phyloP scores from a whole-genome alignment of 2,888 invertebrate genomes.

The Eristalis intricaria region DNA sequence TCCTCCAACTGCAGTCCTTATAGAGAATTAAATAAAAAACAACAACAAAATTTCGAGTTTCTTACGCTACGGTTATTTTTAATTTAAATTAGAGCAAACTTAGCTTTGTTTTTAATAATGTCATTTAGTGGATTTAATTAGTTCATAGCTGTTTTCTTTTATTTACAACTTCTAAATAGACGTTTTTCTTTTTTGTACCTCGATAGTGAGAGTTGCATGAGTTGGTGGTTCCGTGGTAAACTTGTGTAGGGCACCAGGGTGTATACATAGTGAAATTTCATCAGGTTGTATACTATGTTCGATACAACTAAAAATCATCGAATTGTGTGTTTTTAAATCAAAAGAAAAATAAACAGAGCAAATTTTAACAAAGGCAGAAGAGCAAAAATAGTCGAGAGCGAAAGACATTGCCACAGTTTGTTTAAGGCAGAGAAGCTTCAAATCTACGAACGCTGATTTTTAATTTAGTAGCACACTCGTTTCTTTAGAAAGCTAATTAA shows the following conservation, averaged over 20 bases:
- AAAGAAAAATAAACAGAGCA: conserved; percentile 18
- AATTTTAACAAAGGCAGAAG: conserved; percentile 21
- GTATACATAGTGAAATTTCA: conserved; percentile 88
- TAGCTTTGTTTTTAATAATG: conserved; percentile 20
- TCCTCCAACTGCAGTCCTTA: conserved; percentile 1
- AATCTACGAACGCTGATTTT: conserved; percentile 28
- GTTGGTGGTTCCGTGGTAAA: conserved; percentile 87
- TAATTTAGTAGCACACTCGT: conserved; percentile 57
- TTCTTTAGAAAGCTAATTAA: conserved; percentile 64
- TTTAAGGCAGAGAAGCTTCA: conserved; percentile 32
- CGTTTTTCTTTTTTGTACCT: conserved; percentile 79
- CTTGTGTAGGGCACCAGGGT: conserved; percentile 84
- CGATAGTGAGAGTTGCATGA: conserved; percentile 85
- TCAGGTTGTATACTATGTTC: conserved; percentile 86
- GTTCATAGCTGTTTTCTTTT: conserved; percentile 33
- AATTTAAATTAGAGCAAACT: conserved; percentile 26
- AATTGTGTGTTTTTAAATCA: conserved; percentile 50
- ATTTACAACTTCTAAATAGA: conserved; percentile 43
- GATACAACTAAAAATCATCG: conserved; percentile 84
- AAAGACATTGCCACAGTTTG: conserved; percentile 15
- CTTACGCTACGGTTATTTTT: conserved; percentile 25
- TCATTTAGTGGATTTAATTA: conserved; percentile 55
- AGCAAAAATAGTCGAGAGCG: background rate
- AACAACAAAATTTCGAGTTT: conserved; percentile 6
- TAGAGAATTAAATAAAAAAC: conserved; percentile 9